These are phyloP conservation scores for Lordiphosa stackelbergi DNA, from an alignment of 1,140 invertebrate genomes.

Conservation along the genomic window DNA sequence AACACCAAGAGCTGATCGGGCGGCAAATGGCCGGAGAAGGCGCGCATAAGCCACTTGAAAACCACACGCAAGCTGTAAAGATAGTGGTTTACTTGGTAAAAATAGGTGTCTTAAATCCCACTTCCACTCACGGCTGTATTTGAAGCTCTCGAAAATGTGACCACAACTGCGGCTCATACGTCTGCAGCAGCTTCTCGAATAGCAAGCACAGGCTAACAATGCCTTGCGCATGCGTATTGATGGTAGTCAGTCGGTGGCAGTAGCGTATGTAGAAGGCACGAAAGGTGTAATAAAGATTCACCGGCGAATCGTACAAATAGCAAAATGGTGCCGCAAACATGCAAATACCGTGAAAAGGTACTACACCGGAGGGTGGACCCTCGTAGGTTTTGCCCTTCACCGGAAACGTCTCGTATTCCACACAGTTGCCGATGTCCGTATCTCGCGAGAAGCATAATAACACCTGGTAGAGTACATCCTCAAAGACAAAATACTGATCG, in stretches of 20 bases:
- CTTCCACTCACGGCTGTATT: constrained; percentile 90
- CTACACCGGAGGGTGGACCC: constrained; percentile 92
- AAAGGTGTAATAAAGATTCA: constrained; percentile 92
- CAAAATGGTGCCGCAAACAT: constrained; percentile 98
- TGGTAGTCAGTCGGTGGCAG: constrained; percentile 93
- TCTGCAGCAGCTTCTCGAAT: constrained; percentile 94
- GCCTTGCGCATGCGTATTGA: constrained; percentile 93
- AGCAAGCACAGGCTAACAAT: constrained; percentile 88
- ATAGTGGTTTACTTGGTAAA: not conserved
- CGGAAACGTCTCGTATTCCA: constrained; percentile 82
- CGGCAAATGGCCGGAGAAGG: constrained; percentile 94
- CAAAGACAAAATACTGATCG: constrained; percentile 98
- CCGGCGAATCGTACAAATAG: constrained; percentile 93
- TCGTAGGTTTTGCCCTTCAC: constrained; percentile 85
- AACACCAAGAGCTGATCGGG: constrained; percentile 93
- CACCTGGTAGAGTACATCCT: constrained; percentile 97
- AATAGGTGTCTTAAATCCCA: not conserved
- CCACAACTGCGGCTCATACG: constrained; percentile 92
- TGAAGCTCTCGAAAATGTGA: constrained; percentile 91
- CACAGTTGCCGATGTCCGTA: constrained; percentile 84
- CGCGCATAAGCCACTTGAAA: constrained; percentile 97
- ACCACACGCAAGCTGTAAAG: constrained; percentile 82
- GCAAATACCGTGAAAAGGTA: constrained; percentile 97
- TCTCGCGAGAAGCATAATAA: constrained; percentile 96
- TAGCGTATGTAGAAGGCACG: constrained; percentile 93